Evolutionary conservation across 2,113 vertebrate species (phyloP), one percentile per base, ranked within the genome.

Genomic region (Thunnus thynnus): DNA sequence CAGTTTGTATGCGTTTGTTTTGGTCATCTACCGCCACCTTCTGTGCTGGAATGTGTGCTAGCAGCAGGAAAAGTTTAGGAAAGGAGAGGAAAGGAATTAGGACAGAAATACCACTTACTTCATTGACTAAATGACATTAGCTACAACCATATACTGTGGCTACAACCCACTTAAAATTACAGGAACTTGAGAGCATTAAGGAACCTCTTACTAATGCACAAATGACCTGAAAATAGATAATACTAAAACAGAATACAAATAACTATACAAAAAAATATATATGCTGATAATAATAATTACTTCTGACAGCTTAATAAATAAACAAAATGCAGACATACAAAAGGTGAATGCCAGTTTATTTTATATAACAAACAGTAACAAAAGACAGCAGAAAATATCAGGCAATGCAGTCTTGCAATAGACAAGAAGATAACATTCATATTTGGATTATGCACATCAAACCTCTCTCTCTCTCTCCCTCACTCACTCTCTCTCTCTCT

Each of bases 361-460:
- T 91, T 88, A 78, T 86, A 91, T 91, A 90, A 82, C 84, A 92
- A 94, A 92, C 81, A 87, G 88, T 92, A 91, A 92, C 79, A 92
- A 94, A 94, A 92, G 66, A 91, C 76, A 88, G 83, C 70, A 86
- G 76, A 83, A 89, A 90, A 88, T 54, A 89, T 91, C 72, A 90
- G 77, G 73, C 83, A 81, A 89, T 79, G 85, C 84, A 90, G 55
- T 86, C 74, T 83, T 85, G 87, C 72, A 76, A 82, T 66, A 86
- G 10, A 78, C 67, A 73, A 76, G 62, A 77, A 63, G 17, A 76
- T 79, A 73, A 92, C 86, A 93, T 90, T 92, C 88, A 89, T 80
- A 87, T 86, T 87, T 90, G 51, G 68, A 84, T 73, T 76, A 80
- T 73, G 56, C 81, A 82, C 52, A 80, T 60, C 65, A 73, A 83